Evolutionary conservation across 2,888 invertebrate species (phyloP), one percentile per base, ranked within the genome.

Genomic region (Hirtodrosophila alboralis): DNA sequence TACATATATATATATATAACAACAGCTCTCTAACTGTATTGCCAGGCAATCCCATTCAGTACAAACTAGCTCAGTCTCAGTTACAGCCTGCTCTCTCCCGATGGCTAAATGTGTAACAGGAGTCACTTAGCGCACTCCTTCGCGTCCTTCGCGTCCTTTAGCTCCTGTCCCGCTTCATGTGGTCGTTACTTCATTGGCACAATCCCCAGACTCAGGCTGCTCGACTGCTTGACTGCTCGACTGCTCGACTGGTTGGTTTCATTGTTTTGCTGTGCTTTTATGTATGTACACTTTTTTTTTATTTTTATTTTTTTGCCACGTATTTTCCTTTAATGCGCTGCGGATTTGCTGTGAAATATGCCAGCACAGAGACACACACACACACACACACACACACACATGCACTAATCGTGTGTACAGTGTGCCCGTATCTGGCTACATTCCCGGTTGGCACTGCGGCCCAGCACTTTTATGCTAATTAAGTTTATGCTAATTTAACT

Each of bases 401-500:
- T 27, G 37, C 30, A 47, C 51, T 31, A 37, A 40, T n/a, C n/a
- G 21, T 30, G 12, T 13, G 18, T 14, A 28, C 28, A 27, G 43
- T 52, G 27, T 41, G 60, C 41, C 58, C 58, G 45, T 74, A 74
- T 74, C 64, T 71, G 66, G 45, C 49, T 31, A 41, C 52, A 47
- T 61, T 79, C 79, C 75, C 79, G 59, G 65, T 73, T 75, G 77
- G 76, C 74, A 58, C 67, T 67, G 71, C 71, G 71, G 71, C 74
- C 83, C 79, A 60, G 75, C 84, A 81, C 81, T 81, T 84, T 84
- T 81, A 81, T 81, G 84, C 78, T 81, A 81, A 81, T 81, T 81
- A 81, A 84, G 80, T 81, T 81, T 81, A 81, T 81, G 84, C 81
- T 81, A 81, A 81, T 81, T 81, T 84, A 83, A 81, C 76, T 84